Conservation (phyloP, 1,140 invertebrate species). For the Cyphomyrmex costatus region DNA sequence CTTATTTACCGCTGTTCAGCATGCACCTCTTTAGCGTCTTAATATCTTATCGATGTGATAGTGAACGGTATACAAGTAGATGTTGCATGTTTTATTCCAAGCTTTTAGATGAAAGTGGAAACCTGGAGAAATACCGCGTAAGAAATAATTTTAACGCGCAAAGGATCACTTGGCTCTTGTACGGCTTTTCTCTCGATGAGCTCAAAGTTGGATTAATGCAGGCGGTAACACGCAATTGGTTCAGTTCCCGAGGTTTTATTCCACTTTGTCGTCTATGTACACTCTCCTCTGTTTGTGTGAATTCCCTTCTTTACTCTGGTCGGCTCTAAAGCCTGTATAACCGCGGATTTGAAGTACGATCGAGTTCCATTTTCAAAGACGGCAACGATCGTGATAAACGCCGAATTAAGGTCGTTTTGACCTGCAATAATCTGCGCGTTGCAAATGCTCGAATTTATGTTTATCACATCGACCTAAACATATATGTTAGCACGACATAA, state of each 20-base stretch:
- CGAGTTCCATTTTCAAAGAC: slow-evolving; percentile 57
- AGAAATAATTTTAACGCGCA: slow-evolving; percentile 23
- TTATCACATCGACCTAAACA: slow-evolving; percentile 46
- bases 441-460: slow-evolving; percentile 48
- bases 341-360: slow-evolving; percentile 24
- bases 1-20: slow-evolving; percentile 5
- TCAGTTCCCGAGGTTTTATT: slow-evolving; percentile 49
- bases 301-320: background rate
- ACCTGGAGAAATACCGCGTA: background rate
- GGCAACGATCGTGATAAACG: slow-evolving; percentile 51
- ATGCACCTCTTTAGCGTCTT: background rate
- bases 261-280: slow-evolving; percentile 16
- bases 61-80: background rate
- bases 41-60: background rate
- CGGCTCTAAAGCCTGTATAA: slow-evolving; percentile 16
- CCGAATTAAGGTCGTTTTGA: slow-evolving; percentile 46
- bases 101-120: background rate
- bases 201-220: slow-evolving; percentile 56
- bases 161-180: slow-evolving; percentile 33
- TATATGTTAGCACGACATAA: slow-evolving; percentile 29
- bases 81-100: slow-evolving; percentile 5
- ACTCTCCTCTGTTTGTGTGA: background rate
- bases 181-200: slow-evolving; percentile 40
- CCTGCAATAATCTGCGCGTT: background rate
- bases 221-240: slow-evolving; percentile 53